Percentiles rank a stretch among this genome's conserved stretches.
phyloP scores from a whole-genome alignment of 2,113 vertebrate species.

The Boulengeromyrus knoepffleri region DNA sequence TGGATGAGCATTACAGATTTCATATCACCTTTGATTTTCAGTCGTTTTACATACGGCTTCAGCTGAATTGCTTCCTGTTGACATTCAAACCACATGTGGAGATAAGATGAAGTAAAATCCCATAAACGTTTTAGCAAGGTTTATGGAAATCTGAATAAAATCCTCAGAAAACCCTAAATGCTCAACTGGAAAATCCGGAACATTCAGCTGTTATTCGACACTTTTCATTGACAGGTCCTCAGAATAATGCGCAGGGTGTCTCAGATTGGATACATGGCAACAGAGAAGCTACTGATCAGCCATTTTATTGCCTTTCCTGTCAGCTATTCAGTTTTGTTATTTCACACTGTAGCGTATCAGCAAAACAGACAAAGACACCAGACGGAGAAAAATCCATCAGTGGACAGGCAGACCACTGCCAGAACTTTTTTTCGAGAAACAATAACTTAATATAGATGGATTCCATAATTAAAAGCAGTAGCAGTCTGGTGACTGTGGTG shows the following conservation, averaged over 20 bases:
- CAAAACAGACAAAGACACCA: not conserved
- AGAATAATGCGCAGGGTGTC: not conserved
- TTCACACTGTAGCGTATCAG: not conserved
- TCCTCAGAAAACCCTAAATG: not conserved
- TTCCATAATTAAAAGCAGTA: not conserved
- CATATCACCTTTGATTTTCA: not conserved
- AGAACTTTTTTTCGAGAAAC: not conserved
- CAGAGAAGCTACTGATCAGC: not conserved
- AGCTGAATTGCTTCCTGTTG: not conserved
- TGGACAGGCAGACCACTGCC: not conserved
- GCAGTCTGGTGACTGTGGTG: not conserved
- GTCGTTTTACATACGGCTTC: not conserved
- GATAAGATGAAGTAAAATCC: not conserved
- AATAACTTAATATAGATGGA: not conserved
- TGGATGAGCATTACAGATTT: not conserved
- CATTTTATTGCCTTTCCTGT: not conserved
- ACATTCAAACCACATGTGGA: not conserved
- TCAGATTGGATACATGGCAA: not conserved
- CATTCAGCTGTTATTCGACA: not conserved
- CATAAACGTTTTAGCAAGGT: not conserved
- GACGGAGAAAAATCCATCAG: not conserved
- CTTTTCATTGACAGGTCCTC: not conserved
- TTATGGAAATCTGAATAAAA: not conserved
- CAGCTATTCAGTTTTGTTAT: not conserved
- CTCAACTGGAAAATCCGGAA: not conserved